Base-by-base conservation (phyloP, 2,113 vertebrate genomes). In the Esox niger region DNA sequence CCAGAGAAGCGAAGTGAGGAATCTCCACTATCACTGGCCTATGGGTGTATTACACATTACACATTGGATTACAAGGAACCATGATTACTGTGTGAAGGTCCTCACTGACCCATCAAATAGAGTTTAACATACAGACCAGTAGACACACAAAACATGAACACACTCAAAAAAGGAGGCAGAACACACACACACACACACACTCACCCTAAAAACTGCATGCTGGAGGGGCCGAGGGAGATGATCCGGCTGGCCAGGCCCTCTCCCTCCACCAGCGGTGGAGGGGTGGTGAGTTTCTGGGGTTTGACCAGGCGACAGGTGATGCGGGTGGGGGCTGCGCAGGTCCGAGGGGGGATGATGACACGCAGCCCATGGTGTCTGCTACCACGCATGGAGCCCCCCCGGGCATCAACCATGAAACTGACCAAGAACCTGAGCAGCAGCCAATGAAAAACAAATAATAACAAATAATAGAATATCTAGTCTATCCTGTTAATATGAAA, bases 341-440 rank as follows among this genome's bases (percentile, higher is more conserved):
- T 96, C 0, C 96, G 91, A 0, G 96, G 95, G 0, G 96, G 97
- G 76, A 99, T 94, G 75, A 98, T 92, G 46, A 99, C 96, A 0
- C 96, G 89, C 59, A 99, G 90, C 15, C 96, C 95, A 0, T 98
- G 94, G 81, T 99, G 96, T 25, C 97, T 91, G 76, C 96, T 98
- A 58, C 96, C 97, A 25, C 96, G 83, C 96, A 98, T 97, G 69
- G 96, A 99, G 25, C 96, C 97, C 0, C 97, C 97, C 0, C 97
- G 93, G 17, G 97, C 97, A 0, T 99, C 97, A 31, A 99, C 97
- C 97, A 99, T 99, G 85, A 98, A 99, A 79, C 96, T 98, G 77
- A 98, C 97, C 82, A 99, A 88, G 84, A 99, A 99, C 35, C 62
- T 64, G 35, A 58, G 26, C 59, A 23, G 21, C 30, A 62, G 9